Base-by-base conservation (phyloP, 2,113 vertebrate genomes). In the Halcyon malimbica region DNA sequence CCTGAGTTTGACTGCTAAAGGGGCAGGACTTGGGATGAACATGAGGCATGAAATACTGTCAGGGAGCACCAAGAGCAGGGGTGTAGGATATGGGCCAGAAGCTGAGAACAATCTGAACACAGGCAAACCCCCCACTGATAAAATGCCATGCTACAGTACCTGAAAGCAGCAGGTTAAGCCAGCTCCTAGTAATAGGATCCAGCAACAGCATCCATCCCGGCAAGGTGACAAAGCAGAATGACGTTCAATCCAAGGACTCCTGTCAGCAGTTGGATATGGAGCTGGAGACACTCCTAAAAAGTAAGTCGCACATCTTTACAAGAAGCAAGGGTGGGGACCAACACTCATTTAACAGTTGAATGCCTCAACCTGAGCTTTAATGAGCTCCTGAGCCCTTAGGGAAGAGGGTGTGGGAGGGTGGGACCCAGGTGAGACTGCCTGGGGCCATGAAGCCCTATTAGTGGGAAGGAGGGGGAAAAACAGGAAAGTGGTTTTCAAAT, bases 261-360 rank as follows among this genome's bases (percentile, higher is more conserved):
- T 16, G 18, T 5, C 46, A 63, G n/a, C 50, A 50, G 21, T 6
- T 25, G 15, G 10, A 18, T 11, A 41, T 1, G 0, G 7, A 20
- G 6, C 13, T 59, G 33, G 26, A 77, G 9, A 24, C 6, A 37
- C 1, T 15, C 4, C 28, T 62, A 4, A 13, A 12, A 33, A 76
- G 4, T 3, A 28, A 23, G 6, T 4, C 15, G 11, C 1, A 5
- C 6, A 5, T 10, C 1, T 1, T 33, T 5, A 13, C 44, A 42
- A 6, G 20, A 67, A 10, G 4, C 13, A 60, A 46, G 2, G 4
- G 1, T 11, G 51, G 4, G 5, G 3, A 46, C 31, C 21, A 83
- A 29, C 28, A 20, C 3, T 23, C 35, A 10, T 1, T 11, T 13
- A 63, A 48, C 6, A 53, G 5, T 8, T 35, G 2, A n/a, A 10